Conservation (phyloP, 1,140 invertebrate species). For the Formica selysi region DNA sequence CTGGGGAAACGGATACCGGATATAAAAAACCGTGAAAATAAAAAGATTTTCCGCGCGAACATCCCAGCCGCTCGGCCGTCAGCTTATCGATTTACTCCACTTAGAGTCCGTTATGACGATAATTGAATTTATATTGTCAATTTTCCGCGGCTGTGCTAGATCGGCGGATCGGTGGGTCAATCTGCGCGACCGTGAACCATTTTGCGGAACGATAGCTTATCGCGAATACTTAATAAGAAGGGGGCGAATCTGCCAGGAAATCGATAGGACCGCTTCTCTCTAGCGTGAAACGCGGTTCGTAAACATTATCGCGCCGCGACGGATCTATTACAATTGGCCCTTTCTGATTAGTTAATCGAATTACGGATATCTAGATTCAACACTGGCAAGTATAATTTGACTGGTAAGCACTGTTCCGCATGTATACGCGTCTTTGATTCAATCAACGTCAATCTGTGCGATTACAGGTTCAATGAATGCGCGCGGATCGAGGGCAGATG, state of each 20-base stretch:
- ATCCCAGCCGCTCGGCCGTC: background rate
- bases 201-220: slow-evolving; percentile 38
- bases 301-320: slow-evolving; percentile 48
- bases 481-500: background rate
- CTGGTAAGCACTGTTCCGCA: slow-evolving; percentile 47
- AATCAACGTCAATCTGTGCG: slow-evolving; percentile 56
- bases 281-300: slow-evolving; percentile 46
- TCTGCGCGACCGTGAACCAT: slow-evolving; percentile 51
- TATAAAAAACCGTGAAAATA: slow-evolving; percentile 44
- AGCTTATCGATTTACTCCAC: slow-evolving; percentile 56
- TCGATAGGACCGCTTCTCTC: slow-evolving; percentile 41
- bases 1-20: slow-evolving; percentile 1
- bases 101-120: slow-evolving; percentile 55
- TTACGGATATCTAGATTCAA: slow-evolving; percentile 57
- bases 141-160: slow-evolving; percentile 46
- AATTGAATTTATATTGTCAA: slow-evolving; percentile 62
- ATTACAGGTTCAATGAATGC: slow-evolving; percentile 52
- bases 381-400: slow-evolving; percentile 50
- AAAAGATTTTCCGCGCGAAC: slow-evolving; percentile 34
- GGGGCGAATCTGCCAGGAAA: background rate
- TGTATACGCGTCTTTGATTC: slow-evolving; percentile 55
- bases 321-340: slow-evolving; percentile 47
- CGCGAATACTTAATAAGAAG: slow-evolving; percentile 52
- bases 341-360: slow-evolving; percentile 56
- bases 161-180: slow-evolving; percentile 45